Evolutionary conservation across 2,113 vertebrate species (phyloP).

Genomic region (Furnarius figulus): DNA sequence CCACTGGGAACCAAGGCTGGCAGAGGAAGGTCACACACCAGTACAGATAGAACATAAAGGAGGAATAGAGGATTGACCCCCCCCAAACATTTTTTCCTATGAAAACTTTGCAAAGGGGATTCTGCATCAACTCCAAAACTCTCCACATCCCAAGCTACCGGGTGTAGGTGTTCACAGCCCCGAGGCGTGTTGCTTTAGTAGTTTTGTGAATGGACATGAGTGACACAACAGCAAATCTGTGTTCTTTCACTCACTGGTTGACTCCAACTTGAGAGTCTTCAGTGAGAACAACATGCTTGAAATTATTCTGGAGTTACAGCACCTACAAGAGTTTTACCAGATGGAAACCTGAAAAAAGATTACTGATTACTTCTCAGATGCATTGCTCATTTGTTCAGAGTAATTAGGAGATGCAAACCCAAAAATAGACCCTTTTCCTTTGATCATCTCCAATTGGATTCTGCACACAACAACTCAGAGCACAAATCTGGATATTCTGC

Average conservation of each 20-base stretch:
- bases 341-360: slow-evolving; percentile 57
- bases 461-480: background rate
- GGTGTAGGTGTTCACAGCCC: slow-evolving; percentile 41
- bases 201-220: slow-evolving; percentile 37
- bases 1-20: background rate
- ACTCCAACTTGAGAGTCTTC: slow-evolving; percentile 33
- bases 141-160: background rate
- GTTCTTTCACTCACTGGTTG: background rate
- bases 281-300: slow-evolving; percentile 32
- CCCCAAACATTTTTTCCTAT: background rate
- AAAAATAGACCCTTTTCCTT: slow-evolving; percentile 37
- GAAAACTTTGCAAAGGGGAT: background rate
- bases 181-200: background rate
- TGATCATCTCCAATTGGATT: background rate
- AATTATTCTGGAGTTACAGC: slow-evolving; percentile 38
- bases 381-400: slow-evolving; percentile 62
- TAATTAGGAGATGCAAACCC: slow-evolving; percentile 30
- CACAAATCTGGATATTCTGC: background rate
- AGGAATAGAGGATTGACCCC: background rate
- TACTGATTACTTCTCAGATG: slow-evolving; percentile 45
- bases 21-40: background rate
- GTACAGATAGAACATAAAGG: background rate
- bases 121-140: background rate
- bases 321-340: slow-evolving; percentile 53
- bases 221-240: slow-evolving; percentile 20